Evolutionary conservation across 2,113 vertebrate genomes (phyloP), one percentile per base, ranked within the genome.

Genomic region (Columbina picui): DNA sequence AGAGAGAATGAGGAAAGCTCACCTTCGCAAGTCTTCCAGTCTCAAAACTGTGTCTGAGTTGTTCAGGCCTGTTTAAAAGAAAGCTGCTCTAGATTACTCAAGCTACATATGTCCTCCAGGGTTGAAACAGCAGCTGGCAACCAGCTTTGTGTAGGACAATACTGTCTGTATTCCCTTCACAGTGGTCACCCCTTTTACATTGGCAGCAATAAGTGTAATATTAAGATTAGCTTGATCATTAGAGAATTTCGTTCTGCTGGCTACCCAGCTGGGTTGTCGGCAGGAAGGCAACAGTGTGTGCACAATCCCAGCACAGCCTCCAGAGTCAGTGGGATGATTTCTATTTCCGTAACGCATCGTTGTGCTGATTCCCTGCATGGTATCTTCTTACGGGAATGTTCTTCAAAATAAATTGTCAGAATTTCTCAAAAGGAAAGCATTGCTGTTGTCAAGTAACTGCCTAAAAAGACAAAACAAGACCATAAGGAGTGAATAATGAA

Each of bases 401-500:
- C 69, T 93, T 74, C 59, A 69, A 73, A 93, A 65, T 27, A 85
- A 93, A 85, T 87, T 96, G 84, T 88, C 84, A 82, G 84, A 83
- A 65, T 95, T 93, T 96, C 78, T 95, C 95, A 71, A 89, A 96
- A 95, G 81, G 57, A 87, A 91, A 79, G 41, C 22, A 67, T 68
- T 84, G 16, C 30, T 79, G 57, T 78, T 87, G 89, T 94, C 89
- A 96, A 93, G 59, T 53, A 79, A 89, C 81, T 91, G 87, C 91
- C 81, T 89, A 63, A 95, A 89, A 94, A 93, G 84, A 85, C 29
- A 68, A 91, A 95, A 88, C 75, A 65, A 93, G 91, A 91, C 81
- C 91, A 93, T 94, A 97, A 94, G 93, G 94, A 93, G 50, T 6
- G 26, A 88, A 91, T 93, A 93, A 90, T 55, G 67, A 91, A 96